These are phyloP conservation scores for Heliangelus exortis DNA, from an alignment of 2,797 vertebrate genomes.

Conservation along the genomic window DNA sequence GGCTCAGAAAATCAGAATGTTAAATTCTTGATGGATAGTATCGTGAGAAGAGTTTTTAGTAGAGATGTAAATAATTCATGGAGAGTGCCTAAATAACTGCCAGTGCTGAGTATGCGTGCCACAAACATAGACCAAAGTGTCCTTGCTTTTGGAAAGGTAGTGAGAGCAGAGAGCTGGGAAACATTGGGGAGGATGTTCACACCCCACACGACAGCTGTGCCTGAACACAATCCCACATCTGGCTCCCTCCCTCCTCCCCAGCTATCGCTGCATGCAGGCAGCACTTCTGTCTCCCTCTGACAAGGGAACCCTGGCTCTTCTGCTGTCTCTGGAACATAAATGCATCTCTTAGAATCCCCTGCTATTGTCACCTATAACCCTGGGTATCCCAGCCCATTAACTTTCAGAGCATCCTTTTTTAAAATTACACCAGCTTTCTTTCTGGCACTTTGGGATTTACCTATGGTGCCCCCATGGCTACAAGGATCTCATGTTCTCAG, in stretches of 20 bases:
- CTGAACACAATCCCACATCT: not conserved
- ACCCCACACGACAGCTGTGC: not conserved
- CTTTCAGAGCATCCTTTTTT: not conserved
- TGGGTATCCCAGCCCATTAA: not conserved
- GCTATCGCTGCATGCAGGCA: not conserved
- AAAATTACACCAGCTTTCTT: not conserved
- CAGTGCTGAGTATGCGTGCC: not conserved
- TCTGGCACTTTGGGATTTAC: not conserved
- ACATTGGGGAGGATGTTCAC: fast-evolving
- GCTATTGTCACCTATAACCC: not conserved
- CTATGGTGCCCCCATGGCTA: not conserved
- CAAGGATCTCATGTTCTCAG: not conserved
- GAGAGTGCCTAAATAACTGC: not conserved
- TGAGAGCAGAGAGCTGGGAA: not conserved
- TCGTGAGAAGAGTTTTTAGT: not conserved
- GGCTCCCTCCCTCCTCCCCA: not conserved
- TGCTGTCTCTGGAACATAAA: not conserved
- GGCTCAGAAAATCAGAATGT: not conserved
- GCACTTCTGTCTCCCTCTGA: not conserved
- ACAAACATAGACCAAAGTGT: not conserved
- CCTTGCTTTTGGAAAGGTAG: not conserved
- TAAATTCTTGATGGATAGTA: not conserved
- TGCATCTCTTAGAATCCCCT: not conserved
- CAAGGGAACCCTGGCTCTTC: not conserved
- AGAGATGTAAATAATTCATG: not conserved